Base-by-base conservation (phyloP, 2,797 vertebrate species). In the Leuciscus waleckii region DNA sequence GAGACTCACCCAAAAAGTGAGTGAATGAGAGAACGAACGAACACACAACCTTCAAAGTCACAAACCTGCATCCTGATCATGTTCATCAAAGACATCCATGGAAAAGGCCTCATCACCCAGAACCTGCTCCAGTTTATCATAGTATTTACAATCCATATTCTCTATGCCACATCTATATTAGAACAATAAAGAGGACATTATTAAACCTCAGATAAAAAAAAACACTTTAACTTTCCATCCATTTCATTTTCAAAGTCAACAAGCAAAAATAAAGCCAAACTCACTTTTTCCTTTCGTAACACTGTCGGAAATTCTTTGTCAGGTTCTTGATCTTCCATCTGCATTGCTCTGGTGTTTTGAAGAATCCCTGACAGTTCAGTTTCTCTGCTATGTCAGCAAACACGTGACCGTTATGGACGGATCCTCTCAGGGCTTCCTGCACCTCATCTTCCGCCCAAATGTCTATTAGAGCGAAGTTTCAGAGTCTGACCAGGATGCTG, bases 381-480 rank as follows among this genome's bases (percentile, higher is more conserved):
- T 94, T 90, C 85, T 95, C 93, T 0, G 96, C 94, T 84, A 97
- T 95, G 85, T 96, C 94, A 19, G 93, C 93, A 86, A 96, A 96
- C 87, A 97, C 93, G 46, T 95, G 95, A 29, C 95, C 95, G 35
- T 96, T 97, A 82, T 95, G 93, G 87, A 96, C 91, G 35, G 93
- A 94, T 8, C 94, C 95, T 88, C 94, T 94, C 88, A 96, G 93
- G 0, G 94, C 92, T 69, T 92, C 94, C 94, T 95, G 96, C 37
- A 96, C 92, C 43, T 95, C 96, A 35, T 93, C 94, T n/a, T 96
- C 95, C 0, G 94, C 95, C 96, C 95, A 97, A 88, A 97, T 93
- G 61, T 94, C 93, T 46, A 97, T 94, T 9, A 97, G 93, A 10
- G 93, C 95, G 82, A 94, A 19, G 95, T 96, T 91, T 97, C 96